These are phyloP conservation scores for Callimorpha dominula DNA, from an alignment of 2,888 invertebrate species.

Conservation along the genomic window DNA sequence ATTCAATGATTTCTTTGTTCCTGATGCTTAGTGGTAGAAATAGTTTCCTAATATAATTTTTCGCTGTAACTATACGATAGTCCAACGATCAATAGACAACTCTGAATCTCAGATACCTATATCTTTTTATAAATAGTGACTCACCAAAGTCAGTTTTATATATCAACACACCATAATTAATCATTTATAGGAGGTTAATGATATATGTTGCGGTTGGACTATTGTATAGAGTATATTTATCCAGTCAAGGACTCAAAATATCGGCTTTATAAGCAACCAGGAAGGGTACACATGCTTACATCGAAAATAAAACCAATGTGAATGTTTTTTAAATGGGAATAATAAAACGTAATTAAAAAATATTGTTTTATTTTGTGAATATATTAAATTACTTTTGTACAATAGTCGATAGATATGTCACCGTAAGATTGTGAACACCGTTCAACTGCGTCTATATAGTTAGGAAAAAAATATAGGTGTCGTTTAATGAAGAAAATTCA, in stretches of 20 bases:
- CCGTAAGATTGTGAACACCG: no score
- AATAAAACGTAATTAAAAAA: constrained; percentile 50
- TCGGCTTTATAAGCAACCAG: constrained; percentile 9
- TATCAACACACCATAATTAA: background rate
- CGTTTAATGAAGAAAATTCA: no score
- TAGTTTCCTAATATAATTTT: background rate
- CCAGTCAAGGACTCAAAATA: background rate
- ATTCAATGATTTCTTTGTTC: background rate
- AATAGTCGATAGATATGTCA: no score
- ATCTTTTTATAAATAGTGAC: background rate
- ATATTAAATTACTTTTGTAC: background rate
- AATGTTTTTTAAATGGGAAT: constrained; percentile 63
- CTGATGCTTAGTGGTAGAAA: constrained; percentile 36
- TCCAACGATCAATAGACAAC: background rate
- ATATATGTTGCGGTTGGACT: background rate
- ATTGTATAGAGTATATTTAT: background rate
- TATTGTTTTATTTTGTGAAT: constrained; percentile 35
- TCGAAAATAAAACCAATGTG: constrained; percentile 52
- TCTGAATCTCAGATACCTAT: background rate
- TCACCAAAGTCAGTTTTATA: background rate
- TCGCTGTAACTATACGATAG: background rate
- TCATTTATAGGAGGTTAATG: background rate
- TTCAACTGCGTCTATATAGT: no score
- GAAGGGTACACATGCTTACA: constrained; percentile 46
- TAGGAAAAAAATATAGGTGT: no score